Evolutionary conservation across 2,797 vertebrate genomes (phyloP).

Genomic region (Cynopterus sphinx): DNA sequence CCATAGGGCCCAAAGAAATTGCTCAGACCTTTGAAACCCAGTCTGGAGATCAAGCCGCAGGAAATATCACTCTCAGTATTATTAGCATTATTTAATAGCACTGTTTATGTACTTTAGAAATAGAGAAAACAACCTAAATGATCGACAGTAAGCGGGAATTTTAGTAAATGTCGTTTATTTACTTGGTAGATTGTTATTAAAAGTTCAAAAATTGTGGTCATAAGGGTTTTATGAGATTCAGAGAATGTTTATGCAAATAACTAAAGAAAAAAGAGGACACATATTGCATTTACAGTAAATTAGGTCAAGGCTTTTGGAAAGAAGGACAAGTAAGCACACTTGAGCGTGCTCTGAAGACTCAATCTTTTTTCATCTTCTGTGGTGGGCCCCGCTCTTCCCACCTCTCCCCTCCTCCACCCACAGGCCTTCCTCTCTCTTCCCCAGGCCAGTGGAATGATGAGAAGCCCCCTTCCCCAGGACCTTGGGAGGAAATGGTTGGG

Average conservation of each 20-base stretch:
- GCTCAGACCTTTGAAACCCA: neutral
- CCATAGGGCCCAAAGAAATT: neutral
- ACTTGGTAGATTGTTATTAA: neutral
- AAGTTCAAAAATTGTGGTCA: neutral
- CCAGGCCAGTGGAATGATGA: rapidly evolving
- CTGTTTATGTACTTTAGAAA: neutral
- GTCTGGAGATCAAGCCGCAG: neutral
- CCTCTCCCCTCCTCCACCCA: rapidly evolving
- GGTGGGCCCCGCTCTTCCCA: neutral
- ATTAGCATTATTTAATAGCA: neutral
- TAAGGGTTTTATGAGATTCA: neutral
- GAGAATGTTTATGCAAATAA: neutral
- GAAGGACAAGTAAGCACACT: neutral
- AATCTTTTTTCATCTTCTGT: neutral
- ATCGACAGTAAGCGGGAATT: neutral
- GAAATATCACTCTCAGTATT: neutral
- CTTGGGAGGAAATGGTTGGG: neutral
- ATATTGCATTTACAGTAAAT: neutral
- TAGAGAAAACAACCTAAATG: neutral
- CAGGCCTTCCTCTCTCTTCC: neutral
- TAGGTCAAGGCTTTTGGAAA: neutral
- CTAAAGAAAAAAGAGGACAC: neutral
- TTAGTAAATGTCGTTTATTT: neutral
- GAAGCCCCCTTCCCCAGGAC: too few species aligned
- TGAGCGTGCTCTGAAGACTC: neutral